Evolutionary conservation across 2,888 invertebrate genomes (phyloP).

Genomic region (Lydus trimaculatus): DNA sequence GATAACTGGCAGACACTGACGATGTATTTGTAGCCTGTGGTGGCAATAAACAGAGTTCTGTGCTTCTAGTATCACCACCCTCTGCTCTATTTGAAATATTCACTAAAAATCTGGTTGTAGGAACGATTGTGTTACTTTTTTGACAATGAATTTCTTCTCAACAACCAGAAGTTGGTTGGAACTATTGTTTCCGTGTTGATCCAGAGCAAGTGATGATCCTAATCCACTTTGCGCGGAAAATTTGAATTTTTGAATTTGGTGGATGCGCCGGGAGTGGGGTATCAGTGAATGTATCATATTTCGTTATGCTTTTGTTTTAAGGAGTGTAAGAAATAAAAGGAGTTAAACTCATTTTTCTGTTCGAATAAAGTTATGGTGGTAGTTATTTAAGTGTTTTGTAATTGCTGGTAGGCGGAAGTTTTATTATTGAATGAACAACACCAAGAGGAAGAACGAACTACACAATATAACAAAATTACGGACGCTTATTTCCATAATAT

Average conservation of each 20-base stretch:
- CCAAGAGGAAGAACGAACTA: neutral
- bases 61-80: neutral
- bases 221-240: too few species aligned
- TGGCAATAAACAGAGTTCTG: neutral
- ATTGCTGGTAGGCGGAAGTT: neutral
- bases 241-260: too few species aligned
- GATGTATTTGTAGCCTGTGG: slow-evolving; percentile 3
- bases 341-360: neutral
- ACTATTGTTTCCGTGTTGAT: slow-evolving; percentile 5
- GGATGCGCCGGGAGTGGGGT: too few species aligned
- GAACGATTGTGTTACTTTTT: neutral
- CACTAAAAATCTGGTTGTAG: neutral
- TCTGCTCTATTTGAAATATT: neutral
- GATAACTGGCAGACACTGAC: too few species aligned
- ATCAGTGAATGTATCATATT: neutral
- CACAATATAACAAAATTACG: slow-evolving; percentile 31
- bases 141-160: neutral
- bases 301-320: neutral
- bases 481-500: slow-evolving; percentile 33
- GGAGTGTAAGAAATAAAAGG: neutral
- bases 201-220: too few species aligned
- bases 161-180: neutral
- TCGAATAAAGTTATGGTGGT: neutral
- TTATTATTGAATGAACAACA: neutral
- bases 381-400: neutral